A percentile compares a stretch with the other conserved stretches of the same genome.
Evolutionary conservation across 2,888 invertebrate species (phyloP).

Genomic region (Tenthredo mesomela): DNA sequence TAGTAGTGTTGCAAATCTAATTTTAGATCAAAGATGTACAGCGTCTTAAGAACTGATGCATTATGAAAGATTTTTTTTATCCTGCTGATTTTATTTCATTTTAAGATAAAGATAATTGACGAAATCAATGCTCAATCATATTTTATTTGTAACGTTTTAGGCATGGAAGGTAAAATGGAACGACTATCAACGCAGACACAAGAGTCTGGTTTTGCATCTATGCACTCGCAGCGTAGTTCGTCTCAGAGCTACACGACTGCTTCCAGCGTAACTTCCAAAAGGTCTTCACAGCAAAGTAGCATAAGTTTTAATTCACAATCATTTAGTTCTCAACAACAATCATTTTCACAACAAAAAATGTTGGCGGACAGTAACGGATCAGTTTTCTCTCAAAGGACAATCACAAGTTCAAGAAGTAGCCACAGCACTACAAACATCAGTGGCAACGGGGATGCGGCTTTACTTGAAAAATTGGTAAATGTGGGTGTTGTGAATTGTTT

Average conservation of each 20-base stretch:
- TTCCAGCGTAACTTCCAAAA: slow-evolving; percentile 79
- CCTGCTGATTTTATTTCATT: slow-evolving; percentile 57
- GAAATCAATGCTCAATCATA: slow-evolving; percentile 56
- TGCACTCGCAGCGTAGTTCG: slow-evolving; percentile 83
- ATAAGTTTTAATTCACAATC: slow-evolving; percentile 76
- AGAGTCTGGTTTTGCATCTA: slow-evolving; percentile 83
- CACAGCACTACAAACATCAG: slow-evolving; percentile 68
- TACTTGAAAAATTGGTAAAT: slow-evolving; percentile 75
- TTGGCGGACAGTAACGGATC: slow-evolving; percentile 72
- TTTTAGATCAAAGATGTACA: background rate
- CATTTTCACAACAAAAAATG: slow-evolving; percentile 72
- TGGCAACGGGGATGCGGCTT: slow-evolving; percentile 68
- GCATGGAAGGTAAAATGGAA: slow-evolving; percentile 75
- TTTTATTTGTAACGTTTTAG: slow-evolving; percentile 61
- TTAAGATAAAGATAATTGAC: background rate
- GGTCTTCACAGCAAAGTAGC: slow-evolving; percentile 82
- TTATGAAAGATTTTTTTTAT: slow-evolving; percentile 51
- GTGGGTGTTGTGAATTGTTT: slow-evolving; percentile 66
- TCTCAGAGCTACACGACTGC: slow-evolving; percentile 80
- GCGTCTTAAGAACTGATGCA: background rate
- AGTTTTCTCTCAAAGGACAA: slow-evolving; percentile 70
- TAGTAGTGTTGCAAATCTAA: background rate
- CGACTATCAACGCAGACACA: slow-evolving; percentile 76
- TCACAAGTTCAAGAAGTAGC: slow-evolving; percentile 71
- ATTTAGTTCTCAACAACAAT: slow-evolving; percentile 73